Evolutionary conservation across 2,888 invertebrate genomes (phyloP).

Genomic region (Dione vanillae): DNA sequence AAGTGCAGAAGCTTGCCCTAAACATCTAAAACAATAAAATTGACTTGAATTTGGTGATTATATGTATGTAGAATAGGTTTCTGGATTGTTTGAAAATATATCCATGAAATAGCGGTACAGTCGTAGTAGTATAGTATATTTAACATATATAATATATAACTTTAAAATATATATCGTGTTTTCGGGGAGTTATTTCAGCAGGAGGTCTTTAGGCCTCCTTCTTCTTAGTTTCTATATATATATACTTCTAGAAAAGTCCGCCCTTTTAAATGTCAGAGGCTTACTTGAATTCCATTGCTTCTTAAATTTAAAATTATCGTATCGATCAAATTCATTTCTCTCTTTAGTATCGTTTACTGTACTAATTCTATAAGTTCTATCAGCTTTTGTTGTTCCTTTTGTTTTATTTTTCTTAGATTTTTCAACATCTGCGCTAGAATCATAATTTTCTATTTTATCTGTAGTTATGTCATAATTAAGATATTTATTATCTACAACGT

Average conservation of each 20-base stretch:
- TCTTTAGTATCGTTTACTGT: constrained; percentile 48
- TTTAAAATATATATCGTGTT: too few species aligned
- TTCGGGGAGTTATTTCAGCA: too few species aligned
- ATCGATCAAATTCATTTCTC: constrained; percentile 52
- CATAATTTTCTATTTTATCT: neutral
- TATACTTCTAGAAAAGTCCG: constrained; percentile 15
- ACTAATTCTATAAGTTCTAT: constrained; percentile 2
- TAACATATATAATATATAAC: too few species aligned
- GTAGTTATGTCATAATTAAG: neutral
- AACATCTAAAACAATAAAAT: too few species aligned
- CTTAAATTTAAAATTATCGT: constrained; percentile 47
- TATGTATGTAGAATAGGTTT: too few species aligned
- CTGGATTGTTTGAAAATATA: too few species aligned
- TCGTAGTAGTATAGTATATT: too few species aligned
- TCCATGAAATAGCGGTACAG: too few species aligned
- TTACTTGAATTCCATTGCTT: constrained; percentile 52
- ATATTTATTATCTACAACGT: neutral
- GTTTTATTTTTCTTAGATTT: neutral
- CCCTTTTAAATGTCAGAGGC: constrained; percentile 42
- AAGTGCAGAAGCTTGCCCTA: too few species aligned
- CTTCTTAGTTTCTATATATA: constrained; percentile 3
- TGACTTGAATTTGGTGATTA: too few species aligned
- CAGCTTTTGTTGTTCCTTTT: neutral
- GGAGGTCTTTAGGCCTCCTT: neutral
- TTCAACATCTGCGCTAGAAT: neutral